Percentiles rank a stretch among this genome's conserved stretches.
These are phyloP conservation scores for Anthopleura xanthogrammica DNA, from an alignment of 92 coral and sea anemone genomes.

Conservation along the genomic window DNA sequence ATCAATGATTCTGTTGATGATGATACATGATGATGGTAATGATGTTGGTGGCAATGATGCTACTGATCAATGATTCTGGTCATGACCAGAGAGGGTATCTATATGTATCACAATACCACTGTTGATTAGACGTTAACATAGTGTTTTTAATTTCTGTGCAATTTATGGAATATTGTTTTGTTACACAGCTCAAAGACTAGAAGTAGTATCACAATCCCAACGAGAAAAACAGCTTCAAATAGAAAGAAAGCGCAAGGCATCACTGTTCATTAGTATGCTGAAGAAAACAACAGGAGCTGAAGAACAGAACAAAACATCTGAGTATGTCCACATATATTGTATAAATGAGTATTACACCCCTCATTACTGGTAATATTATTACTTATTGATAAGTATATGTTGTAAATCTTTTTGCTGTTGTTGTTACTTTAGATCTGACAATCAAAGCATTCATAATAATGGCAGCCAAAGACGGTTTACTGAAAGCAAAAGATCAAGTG, in stretches of 20 bases:
- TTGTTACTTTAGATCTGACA: background rate
- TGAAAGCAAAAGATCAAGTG: constrained; percentile 18
- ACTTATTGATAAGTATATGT: too few relatives aligned
- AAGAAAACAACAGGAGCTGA: constrained; percentile 80
- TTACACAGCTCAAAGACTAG: constrained; percentile 68
- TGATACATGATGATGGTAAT: background rate
- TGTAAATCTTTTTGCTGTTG: background rate
- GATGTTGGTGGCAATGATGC: background rate
- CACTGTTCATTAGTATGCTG: constrained; percentile 94
- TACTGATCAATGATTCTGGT: background rate
- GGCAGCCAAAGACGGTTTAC: constrained; percentile 15
- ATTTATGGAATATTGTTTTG: background rate
- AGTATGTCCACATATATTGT: constrained; percentile 19
- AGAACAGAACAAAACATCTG: constrained; percentile 30
- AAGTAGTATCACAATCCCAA: constrained; percentile 61
- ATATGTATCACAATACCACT: background rate
- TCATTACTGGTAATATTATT: too few relatives aligned
- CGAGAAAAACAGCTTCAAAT: constrained; percentile 87
- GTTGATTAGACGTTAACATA: background rate
- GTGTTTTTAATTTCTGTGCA: too few relatives aligned
- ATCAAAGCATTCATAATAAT: background rate
- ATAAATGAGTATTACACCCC: too few relatives aligned
- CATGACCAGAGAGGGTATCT: too few relatives aligned
- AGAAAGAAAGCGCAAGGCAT: constrained; percentile 90
- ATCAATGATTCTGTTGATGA: background rate